A percentile compares a stretch with the other conserved stretches of the same genome.
Evolutionary conservation across 2,113 vertebrate genomes (phyloP).

Genomic region (Clarias batrachus): DNA sequence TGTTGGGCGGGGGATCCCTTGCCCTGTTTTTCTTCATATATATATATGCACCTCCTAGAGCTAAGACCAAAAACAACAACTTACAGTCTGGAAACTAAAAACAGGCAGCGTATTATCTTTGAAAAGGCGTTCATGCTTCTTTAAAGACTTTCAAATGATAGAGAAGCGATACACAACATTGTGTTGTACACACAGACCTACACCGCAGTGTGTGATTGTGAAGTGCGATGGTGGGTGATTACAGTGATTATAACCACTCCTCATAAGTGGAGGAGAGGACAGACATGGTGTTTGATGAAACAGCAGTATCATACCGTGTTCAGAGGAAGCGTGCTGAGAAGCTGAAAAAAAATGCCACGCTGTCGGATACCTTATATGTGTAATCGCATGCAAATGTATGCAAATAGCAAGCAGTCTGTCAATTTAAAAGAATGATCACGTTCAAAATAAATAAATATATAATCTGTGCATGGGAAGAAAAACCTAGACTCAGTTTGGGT

Average conservation of each 20-base stretch:
- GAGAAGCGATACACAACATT: slow-evolving; percentile 13
- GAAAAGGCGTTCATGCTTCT: background rate
- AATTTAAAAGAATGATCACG: background rate
- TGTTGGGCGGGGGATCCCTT: too few relatives aligned
- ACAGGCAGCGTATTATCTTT: background rate
- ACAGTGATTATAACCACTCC: slow-evolving; percentile 39
- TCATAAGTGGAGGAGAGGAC: slow-evolving; percentile 12
- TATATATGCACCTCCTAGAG: background rate
- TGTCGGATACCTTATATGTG: background rate
- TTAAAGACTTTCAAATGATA: background rate
- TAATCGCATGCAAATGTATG: background rate
- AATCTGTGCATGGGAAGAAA: background rate
- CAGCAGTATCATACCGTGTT: background rate
- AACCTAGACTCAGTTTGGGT: background rate
- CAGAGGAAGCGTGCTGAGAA: background rate
- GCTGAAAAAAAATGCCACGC: background rate
- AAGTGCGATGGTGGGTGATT: slow-evolving; percentile 30
- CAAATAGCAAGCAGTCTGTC: background rate
- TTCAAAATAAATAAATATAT: background rate
- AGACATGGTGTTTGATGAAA: slow-evolving; percentile 32
- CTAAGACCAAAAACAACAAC: background rate
- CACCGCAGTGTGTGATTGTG: slow-evolving; percentile 28
- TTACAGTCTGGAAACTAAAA: background rate
- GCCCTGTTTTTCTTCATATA: too few relatives aligned
- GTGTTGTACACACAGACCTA: slow-evolving; percentile 14